Evolutionary conservation across 2,797 vertebrate species (phyloP), one percentile per base, ranked within the genome.

Genomic region (Pygocentrus nattereri): DNA sequence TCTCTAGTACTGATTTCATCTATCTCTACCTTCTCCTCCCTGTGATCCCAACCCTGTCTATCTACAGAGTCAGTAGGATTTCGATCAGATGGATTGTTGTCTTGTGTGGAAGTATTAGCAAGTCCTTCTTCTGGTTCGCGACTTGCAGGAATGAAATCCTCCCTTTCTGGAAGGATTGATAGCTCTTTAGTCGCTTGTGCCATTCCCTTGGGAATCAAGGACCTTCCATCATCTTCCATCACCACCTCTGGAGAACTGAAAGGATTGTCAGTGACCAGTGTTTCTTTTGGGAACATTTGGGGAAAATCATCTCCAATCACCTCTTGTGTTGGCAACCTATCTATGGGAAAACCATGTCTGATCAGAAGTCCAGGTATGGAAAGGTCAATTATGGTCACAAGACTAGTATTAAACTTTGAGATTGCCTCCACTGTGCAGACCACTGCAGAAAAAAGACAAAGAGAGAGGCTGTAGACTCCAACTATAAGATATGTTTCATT

Each of bases 341-440:
- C 6, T 38, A 6, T 38, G 34, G 34, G 2, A 38, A 38, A 38
- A 2, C 34, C 2, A 38, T 6, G 34, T 38, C 34, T 6, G 18
- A 16, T 49, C 13, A 61, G 12, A 78, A 8, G 11, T 13, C 27
- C 2, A 0, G 10, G 13, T 0, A 16, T 27, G 8, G 5, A 34
- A 11, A 58, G 38, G 6, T 41, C 25, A n/a, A 71, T 2, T 5
- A 38, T 15, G 34, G 10, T 78, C 21, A 83, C 25, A 61, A 80
- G 80, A 27, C 31, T 82, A 59, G 82, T 84, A 52, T 86, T 61
- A 23, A 86, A 83, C 23, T 19, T 47, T 23, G 82, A 85, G 23
- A 38, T 56, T 0, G 38, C 27, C 27, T 76, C 74, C 16, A 74
- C 74, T 16, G 71, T 73, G 27, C 86, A 87, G 25, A 79, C 62